phyloP scores from a whole-genome alignment of 2,888 invertebrate genomes.

The Dugesia japonica region DNA sequence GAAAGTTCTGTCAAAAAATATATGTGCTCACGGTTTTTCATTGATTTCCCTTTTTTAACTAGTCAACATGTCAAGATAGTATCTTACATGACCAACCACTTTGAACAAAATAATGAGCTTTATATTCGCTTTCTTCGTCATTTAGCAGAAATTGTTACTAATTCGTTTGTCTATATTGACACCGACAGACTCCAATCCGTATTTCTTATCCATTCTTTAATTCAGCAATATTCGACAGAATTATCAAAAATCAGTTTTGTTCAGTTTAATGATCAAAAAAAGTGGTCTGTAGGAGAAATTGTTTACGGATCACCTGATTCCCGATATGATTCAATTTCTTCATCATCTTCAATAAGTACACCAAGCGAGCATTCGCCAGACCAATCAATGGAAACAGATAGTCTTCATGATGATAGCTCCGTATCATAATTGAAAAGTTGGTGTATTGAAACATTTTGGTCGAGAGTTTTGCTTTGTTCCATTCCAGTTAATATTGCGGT shows the following conservation, averaged over 20 bases:
- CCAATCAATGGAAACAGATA: conserved; percentile 3
- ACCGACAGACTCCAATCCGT: neutral
- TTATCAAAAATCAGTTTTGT: neutral
- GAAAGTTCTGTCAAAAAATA: neutral
- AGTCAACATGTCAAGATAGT: neutral
- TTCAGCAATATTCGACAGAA: neutral
- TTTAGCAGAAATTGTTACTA: neutral
- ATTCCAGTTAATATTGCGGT: conserved; percentile 14
- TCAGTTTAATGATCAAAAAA: neutral
- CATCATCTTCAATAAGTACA: neutral
- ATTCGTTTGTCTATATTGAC: neutral
- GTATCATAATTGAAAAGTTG: neutral
- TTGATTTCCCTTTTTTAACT: neutral
- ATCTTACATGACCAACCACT: neutral
- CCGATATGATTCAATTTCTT: neutral
- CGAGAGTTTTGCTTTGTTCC: conserved; percentile 9
- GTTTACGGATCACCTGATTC: neutral
- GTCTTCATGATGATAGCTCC: neutral
- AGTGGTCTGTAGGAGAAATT: neutral
- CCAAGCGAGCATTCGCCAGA: neutral
- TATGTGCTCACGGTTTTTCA: neutral
- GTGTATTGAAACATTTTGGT: neutral
- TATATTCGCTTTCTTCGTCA: neutral
- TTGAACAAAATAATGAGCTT: neutral
- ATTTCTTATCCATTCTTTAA: neutral